These are phyloP conservation scores for Anolis sagrei DNA, from an alignment of 2,113 vertebrate species.

Conservation along the genomic window DNA sequence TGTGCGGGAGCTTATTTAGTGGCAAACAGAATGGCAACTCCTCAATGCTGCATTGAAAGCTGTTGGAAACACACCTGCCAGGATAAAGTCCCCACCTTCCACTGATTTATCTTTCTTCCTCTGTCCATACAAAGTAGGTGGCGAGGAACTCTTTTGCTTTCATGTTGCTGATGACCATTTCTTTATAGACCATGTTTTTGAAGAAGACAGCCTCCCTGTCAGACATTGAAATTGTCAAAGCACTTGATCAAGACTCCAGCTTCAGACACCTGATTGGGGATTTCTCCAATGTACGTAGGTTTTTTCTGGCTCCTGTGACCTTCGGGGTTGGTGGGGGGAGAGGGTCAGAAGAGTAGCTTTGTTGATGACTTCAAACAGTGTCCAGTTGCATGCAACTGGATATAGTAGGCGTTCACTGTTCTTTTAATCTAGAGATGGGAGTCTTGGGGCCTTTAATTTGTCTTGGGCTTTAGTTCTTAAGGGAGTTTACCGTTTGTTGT, in stretches of 20 bases:
- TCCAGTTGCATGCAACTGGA: not conserved
- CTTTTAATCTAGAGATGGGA: too few species aligned
- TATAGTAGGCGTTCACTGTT: not conserved
- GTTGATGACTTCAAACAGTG: not conserved
- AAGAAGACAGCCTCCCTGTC: slow-evolving; percentile 71
- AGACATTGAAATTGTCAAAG: slow-evolving; percentile 59
- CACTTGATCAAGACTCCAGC: slow-evolving; percentile 64
- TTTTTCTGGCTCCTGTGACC: slow-evolving; percentile 10
- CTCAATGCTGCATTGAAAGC: not conserved
- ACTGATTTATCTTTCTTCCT: too few species aligned
- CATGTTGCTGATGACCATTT: slow-evolving; percentile 17
- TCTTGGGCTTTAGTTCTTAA: too few species aligned
- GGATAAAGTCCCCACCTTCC: too few species aligned
- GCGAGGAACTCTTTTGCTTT: not conserved
- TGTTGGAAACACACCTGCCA: not conserved
- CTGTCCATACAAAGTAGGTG: not conserved
- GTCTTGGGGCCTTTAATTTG: too few species aligned
- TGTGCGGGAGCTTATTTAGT: too few species aligned
- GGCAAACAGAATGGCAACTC: not conserved
- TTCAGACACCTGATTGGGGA: slow-evolving; percentile 70
- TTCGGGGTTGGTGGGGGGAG: not conserved
- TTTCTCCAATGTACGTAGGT: slow-evolving; percentile 74
- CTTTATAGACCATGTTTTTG: slow-evolving; percentile 52
- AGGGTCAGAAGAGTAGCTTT: not conserved
- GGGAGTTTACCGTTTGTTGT: too few species aligned